phyloP scores from a whole-genome alignment of 2,797 vertebrate species.

The Sebastes flavidus region DNA sequence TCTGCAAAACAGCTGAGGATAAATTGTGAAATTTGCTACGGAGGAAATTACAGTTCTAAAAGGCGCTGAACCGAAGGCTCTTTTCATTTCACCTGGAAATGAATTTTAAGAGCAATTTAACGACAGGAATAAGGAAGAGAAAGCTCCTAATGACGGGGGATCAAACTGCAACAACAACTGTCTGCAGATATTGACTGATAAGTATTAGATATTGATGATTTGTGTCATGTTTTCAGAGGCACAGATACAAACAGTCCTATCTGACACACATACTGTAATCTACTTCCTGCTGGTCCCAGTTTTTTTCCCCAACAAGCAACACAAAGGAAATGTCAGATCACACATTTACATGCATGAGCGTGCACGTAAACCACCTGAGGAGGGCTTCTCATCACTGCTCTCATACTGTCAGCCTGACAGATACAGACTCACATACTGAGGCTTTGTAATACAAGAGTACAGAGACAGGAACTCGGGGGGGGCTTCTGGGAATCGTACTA shows the following conservation, averaged over 20 bases:
- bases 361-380: conserved; percentile 25
- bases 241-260: background rate
- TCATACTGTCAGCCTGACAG: conserved; percentile 27
- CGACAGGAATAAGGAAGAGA: conserved; percentile 28
- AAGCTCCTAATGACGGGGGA: conserved; percentile 7
- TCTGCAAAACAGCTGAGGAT: conserved; percentile 47
- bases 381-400: conserved; percentile 25
- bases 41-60: conserved; percentile 57
- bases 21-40: conserved; percentile 49
- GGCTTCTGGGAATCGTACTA: conserved; percentile 14
- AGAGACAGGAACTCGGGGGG: background rate
- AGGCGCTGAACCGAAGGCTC: conserved; percentile 21
- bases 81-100: conserved; percentile 51
- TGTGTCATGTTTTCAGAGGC: background rate
- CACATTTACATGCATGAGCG: background rate
- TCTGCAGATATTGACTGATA: background rate
- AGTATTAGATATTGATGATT: background rate
- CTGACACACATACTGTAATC: background rate
- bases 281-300: conserved; percentile 2
- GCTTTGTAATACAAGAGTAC: conserved; percentile 10
- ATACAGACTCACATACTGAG: background rate
- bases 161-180: background rate
- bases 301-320: background rate
- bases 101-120: conserved; percentile 41
- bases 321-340: conserved; percentile 18